These are phyloP conservation scores for Lasiurus borealis DNA, from an alignment of 2,113 vertebrate genomes.

Conservation along the genomic window DNA sequence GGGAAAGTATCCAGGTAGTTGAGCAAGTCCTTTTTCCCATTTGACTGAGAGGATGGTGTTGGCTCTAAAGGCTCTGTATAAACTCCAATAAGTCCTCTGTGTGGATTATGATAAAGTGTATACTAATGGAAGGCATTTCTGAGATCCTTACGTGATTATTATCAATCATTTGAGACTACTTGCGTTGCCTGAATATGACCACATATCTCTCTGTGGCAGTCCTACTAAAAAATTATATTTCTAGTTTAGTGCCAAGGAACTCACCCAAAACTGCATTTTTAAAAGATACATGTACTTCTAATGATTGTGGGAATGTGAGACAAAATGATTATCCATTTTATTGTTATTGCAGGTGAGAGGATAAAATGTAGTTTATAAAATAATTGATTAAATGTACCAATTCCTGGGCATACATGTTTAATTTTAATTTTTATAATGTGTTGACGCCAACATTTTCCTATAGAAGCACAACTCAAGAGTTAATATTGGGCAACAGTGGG, in stretches of 20 bases:
- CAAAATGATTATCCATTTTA: slow-evolving; percentile 49
- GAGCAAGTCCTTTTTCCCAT: not conserved
- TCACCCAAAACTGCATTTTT: slow-evolving; percentile 17
- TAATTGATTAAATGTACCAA: slow-evolving; percentile 62
- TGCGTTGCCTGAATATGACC: slow-evolving; percentile 11
- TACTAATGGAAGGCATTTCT: slow-evolving; percentile 11
- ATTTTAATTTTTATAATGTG: slow-evolving; percentile 79
- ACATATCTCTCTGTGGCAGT: not conserved
- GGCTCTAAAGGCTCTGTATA: not conserved
- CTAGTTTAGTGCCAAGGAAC: slow-evolving; percentile 17
- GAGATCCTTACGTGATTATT: not conserved
- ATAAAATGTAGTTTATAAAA: slow-evolving; percentile 64
- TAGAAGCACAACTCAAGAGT: slow-evolving; percentile 72
- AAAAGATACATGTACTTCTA: slow-evolving; percentile 34
- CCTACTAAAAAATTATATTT: slow-evolving; percentile 54
- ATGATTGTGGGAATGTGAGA: slow-evolving; percentile 55
- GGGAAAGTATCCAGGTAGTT: not conserved
- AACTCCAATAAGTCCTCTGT: slow-evolving; percentile 13
- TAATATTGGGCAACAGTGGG: slow-evolving; percentile 78
- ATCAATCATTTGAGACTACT: slow-evolving; percentile 14
- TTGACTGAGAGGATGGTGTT: not conserved
- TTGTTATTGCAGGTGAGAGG: slow-evolving; percentile 49
- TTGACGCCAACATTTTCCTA: slow-evolving; percentile 69
- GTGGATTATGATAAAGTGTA: slow-evolving; percentile 1
- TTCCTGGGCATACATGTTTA: slow-evolving; percentile 69